Evolutionary conservation across 2,888 invertebrate genomes (phyloP), one percentile per base, ranked within the genome.

Genomic region (Lasioglossum marginatum): DNA sequence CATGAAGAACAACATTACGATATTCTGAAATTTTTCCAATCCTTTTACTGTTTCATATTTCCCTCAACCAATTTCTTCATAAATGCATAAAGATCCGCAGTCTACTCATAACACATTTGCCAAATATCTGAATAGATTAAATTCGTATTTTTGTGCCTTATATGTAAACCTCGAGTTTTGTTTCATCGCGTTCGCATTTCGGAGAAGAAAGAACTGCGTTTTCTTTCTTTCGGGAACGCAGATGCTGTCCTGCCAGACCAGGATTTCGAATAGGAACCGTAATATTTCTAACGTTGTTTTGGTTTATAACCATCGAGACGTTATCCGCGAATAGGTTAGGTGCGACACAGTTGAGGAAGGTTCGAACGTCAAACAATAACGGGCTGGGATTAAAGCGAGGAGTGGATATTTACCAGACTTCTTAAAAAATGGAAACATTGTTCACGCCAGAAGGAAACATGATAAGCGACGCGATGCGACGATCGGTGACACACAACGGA

Each of bases 381-480:
- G 48, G 40, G 23, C 6, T 43, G 23, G 19, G 4, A 2, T 12
- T 70, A 2, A 14, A 63, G 43, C 14, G 23, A 75, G 23, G 31
- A 60, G n/a, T 40, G 40, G 40, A 83, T 90, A 91, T 79, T 95
- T 96, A 97, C 97, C 97, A 96, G 97, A 96, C 95, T 97, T 97
- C 95, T 97, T 97, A 97, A 97, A 97, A 96, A 97, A 97, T 95
- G 97, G 97, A 95, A 97, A 96, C 97, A 97, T 97, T 95, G 96
- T 96, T 95, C 93, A 94, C 93, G 91, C 92, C 92, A 88, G 86
- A 91, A 90, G 89, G 91, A 93, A 92, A 90, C 95, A 95, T 95
- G 92, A 92, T 94, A 93, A 92, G 91, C 85, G 87, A 88, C 82
- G 89, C 88, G 90, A 89, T 86, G 72, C 77, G 31, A 77, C 76